phyloP scores from a whole-genome alignment of 2,888 invertebrate genomes.

The Drosophila eohydei region DNA sequence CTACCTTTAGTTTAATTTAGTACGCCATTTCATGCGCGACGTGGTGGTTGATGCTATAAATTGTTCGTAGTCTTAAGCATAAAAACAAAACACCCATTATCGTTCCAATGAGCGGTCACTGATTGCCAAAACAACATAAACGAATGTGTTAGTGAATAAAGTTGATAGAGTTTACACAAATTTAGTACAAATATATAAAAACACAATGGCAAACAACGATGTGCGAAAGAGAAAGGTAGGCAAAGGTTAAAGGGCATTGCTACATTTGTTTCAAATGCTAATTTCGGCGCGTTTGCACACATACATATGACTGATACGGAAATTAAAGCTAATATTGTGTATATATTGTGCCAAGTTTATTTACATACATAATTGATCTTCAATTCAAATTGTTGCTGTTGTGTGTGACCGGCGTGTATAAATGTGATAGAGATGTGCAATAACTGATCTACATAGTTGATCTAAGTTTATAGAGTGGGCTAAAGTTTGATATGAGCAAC shows the following conservation, averaged over 20 bases:
- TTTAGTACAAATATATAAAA: constrained; percentile 35
- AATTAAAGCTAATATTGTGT: constrained; percentile 15
- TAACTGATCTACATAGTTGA: not conserved
- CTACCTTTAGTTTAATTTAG: constrained; percentile 53
- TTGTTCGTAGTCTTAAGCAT: constrained; percentile 17
- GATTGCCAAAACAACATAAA: constrained; percentile 18
- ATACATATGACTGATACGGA: constrained; percentile 25
- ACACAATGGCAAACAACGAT: constrained; percentile 75
- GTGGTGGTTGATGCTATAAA: constrained; percentile 20
- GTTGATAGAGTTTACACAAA: constrained; percentile 18
- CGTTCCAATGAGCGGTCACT: constrained; percentile 21
- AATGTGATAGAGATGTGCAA: constrained; percentile 15
- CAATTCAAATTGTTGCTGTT: not conserved
- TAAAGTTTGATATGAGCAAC: not conserved
- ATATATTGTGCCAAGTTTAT: constrained; percentile 57
- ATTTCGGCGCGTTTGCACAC: constrained; percentile 30
- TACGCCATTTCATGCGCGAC: constrained; percentile 61
- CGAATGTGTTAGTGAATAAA: constrained; percentile 34
- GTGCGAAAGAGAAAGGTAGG: constrained; percentile 83
- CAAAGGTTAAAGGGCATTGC: constrained; percentile 53
- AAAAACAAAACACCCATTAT: constrained; percentile 7
- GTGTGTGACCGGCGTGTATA: constrained; percentile 3
- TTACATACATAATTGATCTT: constrained; percentile 24
- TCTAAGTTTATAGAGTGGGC: not conserved
- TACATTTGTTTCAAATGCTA: constrained; percentile 34